Evolutionary conservation across 1,140 invertebrate genomes (phyloP), one percentile per base, ranked within the genome.

Genomic region (Lerema accius): DNA sequence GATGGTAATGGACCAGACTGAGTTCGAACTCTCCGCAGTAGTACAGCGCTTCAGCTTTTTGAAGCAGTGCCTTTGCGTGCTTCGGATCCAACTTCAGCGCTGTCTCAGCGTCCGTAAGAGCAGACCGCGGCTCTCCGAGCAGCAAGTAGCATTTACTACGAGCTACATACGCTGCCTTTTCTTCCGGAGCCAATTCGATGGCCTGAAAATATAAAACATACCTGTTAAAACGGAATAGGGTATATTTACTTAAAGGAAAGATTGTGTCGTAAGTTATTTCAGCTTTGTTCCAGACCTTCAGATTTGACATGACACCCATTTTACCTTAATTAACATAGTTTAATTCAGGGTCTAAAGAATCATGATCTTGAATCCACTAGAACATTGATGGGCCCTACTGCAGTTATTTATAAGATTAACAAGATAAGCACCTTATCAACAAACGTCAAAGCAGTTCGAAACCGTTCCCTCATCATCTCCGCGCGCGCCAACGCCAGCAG

Each of bases 41-140:
- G 83, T 98, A 99, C 9, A 98, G 91, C 0, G 97, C 94, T 91
- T 99, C 98, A 0, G 97, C 98, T 91, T 98, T 98, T 78, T 97
- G 96, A 75, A 95, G 96, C 37, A 98, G 93, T n/a, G 96, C 96
- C 84, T 94, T 95, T 0, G 97, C 95, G 77, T 95, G 96, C 40
- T 93, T 94, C 43, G 95, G 94, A 65, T 98, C 96, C 49, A 95
- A 92, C 37, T 92, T 91, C 0, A 98, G 84, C 0, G 96, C 96
- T 0, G 93, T 92, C 80, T 98, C 96, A 0, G 97, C 96, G 82
- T 99, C 98, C 64, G 94, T 90, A 3, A 98, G 86, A 0, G 97
- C 97, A 74, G 95, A 94, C 14, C 94, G 93, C 0, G 97, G 94
- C 78, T 98, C 94, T 4, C 97, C 98, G 6, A 98, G 87, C 32